Evolutionary conservation across 2,797 vertebrate genomes (phyloP).

Genomic region (Halcyon leucocephala): DNA sequence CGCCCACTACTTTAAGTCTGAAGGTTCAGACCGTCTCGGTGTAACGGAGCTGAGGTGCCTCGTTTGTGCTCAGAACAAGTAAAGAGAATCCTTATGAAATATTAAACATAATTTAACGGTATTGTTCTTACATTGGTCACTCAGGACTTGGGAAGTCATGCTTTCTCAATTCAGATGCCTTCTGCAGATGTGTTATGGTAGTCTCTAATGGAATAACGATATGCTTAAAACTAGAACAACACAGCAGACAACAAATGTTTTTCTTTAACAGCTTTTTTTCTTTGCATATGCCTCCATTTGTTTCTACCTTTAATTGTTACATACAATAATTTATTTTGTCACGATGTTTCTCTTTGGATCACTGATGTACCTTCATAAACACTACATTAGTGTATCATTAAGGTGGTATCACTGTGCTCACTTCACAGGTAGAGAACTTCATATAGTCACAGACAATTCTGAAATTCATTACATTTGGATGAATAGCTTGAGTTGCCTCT

Average conservation of each 20-base stretch:
- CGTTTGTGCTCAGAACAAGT: neutral
- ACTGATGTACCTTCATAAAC: neutral
- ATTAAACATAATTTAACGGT: neutral
- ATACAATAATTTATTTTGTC: neutral
- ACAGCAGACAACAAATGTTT: neutral
- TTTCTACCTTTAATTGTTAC: neutral
- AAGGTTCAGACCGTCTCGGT: neutral
- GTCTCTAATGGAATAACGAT: neutral
- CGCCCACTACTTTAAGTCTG: neutral
- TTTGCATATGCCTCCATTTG: neutral
- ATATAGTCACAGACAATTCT: neutral
- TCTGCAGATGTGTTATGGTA: neutral
- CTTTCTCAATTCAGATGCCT: neutral
- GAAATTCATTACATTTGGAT: neutral
- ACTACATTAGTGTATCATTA: neutral
- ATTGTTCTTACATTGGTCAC: neutral
- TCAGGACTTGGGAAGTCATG: neutral
- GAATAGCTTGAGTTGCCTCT: neutral
- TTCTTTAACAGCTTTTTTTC: neutral
- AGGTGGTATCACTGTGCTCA: neutral
- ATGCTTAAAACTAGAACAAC: neutral
- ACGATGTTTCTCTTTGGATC: neutral
- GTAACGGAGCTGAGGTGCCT: neutral
- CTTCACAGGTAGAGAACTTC: neutral
- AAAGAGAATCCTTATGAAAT: neutral